These are phyloP conservation scores for Picathartes gymnocephalus DNA, from an alignment of 2,113 vertebrate genomes.

Conservation along the genomic window DNA sequence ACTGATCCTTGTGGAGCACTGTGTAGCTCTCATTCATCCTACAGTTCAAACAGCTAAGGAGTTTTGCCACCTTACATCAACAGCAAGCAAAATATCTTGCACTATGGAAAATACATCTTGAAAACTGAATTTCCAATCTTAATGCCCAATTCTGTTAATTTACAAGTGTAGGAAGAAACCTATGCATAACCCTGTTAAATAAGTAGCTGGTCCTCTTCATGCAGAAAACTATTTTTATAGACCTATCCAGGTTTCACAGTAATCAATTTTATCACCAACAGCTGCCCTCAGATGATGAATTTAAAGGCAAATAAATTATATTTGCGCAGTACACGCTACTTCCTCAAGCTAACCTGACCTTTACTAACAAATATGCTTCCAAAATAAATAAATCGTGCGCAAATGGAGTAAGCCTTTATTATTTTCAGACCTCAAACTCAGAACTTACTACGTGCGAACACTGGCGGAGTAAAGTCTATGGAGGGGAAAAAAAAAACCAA, in stretches of 20 bases:
- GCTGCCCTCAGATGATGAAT: neutral
- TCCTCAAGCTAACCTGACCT: neutral
- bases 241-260: neutral
- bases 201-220: neutral
- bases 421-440: neutral
- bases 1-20: neutral
- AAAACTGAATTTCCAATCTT: neutral
- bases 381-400: neutral
- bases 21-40: neutral
- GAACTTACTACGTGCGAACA: neutral
- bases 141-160: neutral
- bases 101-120: neutral
- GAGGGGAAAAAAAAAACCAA: accelerated
- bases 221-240: neutral
- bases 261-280: neutral
- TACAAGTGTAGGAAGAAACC: neutral
- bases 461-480: accelerated
- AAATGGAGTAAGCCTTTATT: neutral
- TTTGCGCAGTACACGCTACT: accelerated
- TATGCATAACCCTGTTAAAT: neutral
- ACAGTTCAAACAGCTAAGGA: neutral
- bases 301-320: neutral
- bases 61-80: neutral
- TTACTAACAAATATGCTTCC: neutral
- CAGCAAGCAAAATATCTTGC: neutral